Conservation (phyloP, 2,888 invertebrate species). For the Drepana falcataria region DNA sequence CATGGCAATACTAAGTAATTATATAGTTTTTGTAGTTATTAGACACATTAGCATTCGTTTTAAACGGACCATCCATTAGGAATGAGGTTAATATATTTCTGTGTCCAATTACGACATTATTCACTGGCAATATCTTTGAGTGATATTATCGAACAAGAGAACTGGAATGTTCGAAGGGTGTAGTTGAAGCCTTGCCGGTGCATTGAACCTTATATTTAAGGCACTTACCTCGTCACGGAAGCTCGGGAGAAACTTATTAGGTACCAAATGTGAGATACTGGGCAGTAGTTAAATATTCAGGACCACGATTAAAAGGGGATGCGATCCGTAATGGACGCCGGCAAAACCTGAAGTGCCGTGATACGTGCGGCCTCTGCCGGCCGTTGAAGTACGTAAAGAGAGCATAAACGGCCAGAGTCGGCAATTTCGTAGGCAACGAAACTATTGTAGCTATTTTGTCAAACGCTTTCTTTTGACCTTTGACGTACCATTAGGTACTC, state of each 20-base stretch:
- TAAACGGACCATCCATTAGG: slow-evolving; percentile 4
- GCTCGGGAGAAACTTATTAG: slow-evolving; percentile 23
- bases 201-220: slow-evolving; percentile 15
- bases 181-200: slow-evolving; percentile 49
- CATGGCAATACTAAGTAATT: not conserved
- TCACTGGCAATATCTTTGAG: slow-evolving; percentile 32
- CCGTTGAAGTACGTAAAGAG: slow-evolving; percentile 54
- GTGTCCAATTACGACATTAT: slow-evolving; percentile 34
- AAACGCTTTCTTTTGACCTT: no score
- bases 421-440: slow-evolving; percentile 13
- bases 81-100: slow-evolving; percentile 1
- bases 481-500: no score
- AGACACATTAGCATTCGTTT: not conserved
- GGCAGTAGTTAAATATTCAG: slow-evolving; percentile 9
- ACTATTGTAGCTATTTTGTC: no score
- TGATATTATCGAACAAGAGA: slow-evolving; percentile 42
- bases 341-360: slow-evolving; percentile 67
- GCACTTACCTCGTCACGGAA: slow-evolving; percentile 40
- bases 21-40: not conserved
- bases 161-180: slow-evolving; percentile 49
- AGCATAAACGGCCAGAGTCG: slow-evolving; percentile 39
- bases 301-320: slow-evolving; percentile 28
- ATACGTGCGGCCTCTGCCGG: slow-evolving; percentile 63
- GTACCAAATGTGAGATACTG: slow-evolving; percentile 17
- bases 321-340: slow-evolving; percentile 62